Percentiles rank a stretch among this genome's conserved stretches.
Conservation (phyloP, 2,888 invertebrate species). For the Cheilosia pagana region DNA sequence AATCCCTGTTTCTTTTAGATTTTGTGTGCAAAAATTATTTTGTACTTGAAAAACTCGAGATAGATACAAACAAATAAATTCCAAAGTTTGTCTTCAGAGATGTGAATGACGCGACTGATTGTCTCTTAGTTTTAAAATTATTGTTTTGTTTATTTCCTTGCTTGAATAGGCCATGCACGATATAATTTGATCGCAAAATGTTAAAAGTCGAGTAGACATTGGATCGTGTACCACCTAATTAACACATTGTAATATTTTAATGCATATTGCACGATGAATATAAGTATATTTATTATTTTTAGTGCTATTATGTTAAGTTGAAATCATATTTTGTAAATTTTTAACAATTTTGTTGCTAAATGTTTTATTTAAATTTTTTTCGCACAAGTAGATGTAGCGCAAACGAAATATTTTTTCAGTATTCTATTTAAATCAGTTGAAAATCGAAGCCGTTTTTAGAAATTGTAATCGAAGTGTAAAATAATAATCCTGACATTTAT, state of each 20-base stretch:
- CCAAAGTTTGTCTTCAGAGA: conserved; percentile 20
- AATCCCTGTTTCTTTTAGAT: too few species aligned
- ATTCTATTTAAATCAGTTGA: conserved; percentile 30
- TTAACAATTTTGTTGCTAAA: conserved; percentile 9
- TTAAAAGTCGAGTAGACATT: conserved; percentile 6
- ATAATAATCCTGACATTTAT: conserved; percentile 25
- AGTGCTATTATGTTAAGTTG: conserved; percentile 8
- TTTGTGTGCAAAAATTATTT: too few species aligned
- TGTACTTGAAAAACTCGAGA: too few species aligned
- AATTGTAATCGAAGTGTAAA: conserved; percentile 23
- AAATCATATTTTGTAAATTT: conserved; percentile 22
- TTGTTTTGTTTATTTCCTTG: conserved; percentile 6
- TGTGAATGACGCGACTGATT: conserved; percentile 34
- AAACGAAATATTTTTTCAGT: background rate
- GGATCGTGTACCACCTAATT: conserved; percentile 44
- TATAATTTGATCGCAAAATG: conserved; percentile 12
- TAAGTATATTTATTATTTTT: conserved; percentile 70
- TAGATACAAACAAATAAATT: background rate
- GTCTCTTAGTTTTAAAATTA: conserved; percentile 15
- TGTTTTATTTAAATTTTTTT: background rate
- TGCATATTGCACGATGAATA: conserved; percentile 77
- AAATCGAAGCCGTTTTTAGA: conserved; percentile 27
- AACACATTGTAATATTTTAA: conserved; percentile 25
- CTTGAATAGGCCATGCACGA: conserved; percentile 29
- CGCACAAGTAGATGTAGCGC: conserved; percentile 34